Percentiles rank a stretch among this genome's conserved stretches.
Evolutionary conservation across 2,113 vertebrate genomes (phyloP).

Genomic region (Podiceps cristatus): DNA sequence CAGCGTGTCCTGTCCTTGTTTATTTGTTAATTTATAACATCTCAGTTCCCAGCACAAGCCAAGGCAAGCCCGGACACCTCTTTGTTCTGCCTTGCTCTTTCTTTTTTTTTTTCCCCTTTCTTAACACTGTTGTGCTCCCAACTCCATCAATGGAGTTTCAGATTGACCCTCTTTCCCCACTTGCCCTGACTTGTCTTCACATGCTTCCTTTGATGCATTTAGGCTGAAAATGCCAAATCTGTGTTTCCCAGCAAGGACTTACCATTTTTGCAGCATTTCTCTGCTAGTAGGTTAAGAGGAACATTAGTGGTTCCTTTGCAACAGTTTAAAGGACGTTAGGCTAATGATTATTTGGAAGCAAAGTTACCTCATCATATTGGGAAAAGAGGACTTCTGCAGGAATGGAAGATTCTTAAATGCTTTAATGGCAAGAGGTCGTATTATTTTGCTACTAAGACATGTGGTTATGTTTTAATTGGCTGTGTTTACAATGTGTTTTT

Average conservation of each 20-base stretch:
- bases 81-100: constrained; percentile 22
- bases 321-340: not conserved
- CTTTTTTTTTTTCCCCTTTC: not conserved
- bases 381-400: not conserved
- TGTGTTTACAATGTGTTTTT: constrained; percentile 42
- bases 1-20: constrained; percentile 18
- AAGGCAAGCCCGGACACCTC: not conserved
- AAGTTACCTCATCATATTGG: not conserved
- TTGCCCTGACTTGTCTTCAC: not conserved
- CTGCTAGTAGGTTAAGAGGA: not conserved
- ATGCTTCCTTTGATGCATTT: constrained; percentile 8
- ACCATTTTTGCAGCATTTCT: not conserved
- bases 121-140: not conserved
- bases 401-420: not conserved
- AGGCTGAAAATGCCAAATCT: constrained; percentile 10
- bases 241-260: constrained; percentile 8
- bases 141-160: not conserved
- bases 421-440: not conserved
- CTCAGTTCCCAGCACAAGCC: not conserved
- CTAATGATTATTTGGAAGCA: constrained; percentile 8
- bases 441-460: constrained; percentile 40
- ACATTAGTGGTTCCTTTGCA: not conserved
- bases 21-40: constrained; percentile 53
- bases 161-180: constrained; percentile 14
- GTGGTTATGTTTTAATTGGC: constrained; percentile 62